Evolutionary conservation across 2,797 vertebrate genomes (phyloP).

Genomic region (Sparus aurata): DNA sequence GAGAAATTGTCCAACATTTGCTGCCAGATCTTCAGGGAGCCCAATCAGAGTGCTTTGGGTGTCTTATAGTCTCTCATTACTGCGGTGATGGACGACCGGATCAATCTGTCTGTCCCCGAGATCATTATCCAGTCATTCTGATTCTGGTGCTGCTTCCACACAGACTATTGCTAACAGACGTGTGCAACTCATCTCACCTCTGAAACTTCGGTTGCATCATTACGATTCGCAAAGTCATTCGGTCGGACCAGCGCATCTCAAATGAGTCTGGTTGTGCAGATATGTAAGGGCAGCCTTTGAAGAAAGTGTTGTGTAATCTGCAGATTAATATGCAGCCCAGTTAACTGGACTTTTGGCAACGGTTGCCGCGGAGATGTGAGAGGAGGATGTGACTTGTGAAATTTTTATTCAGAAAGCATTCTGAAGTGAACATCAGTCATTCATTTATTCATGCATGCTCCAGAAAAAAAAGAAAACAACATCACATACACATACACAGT

Average conservation of each 20-base stretch:
- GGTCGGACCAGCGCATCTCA: constrained; percentile 50
- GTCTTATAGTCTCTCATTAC: constrained; percentile 63
- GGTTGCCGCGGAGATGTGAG: constrained; percentile 36
- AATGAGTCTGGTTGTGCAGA: constrained; percentile 16
- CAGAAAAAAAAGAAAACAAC: background rate
- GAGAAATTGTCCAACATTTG: constrained; percentile 50
- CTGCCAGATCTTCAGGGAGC: constrained; percentile 47
- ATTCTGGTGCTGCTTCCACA: constrained; percentile 53
- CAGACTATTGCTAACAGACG: constrained; percentile 30
- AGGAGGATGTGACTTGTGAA: constrained; percentile 21
- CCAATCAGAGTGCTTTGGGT: constrained; percentile 47
- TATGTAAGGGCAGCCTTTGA: constrained; percentile 46
- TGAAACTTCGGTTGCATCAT: constrained; percentile 56
- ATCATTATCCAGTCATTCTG: constrained; percentile 69
- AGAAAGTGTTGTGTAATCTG: constrained; percentile 45
- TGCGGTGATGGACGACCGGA: constrained; percentile 57
- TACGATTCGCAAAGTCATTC: constrained; percentile 50
- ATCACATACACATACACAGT: background rate
- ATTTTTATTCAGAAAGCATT: constrained; percentile 36
- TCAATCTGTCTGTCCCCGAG: constrained; percentile 61
- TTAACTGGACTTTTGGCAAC: constrained; percentile 40
- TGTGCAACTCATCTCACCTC: constrained; percentile 49
- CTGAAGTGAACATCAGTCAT: constrained; percentile 29
- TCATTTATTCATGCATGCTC: constrained; percentile 48
- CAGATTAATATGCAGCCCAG: constrained; percentile 46